A percentile compares a stretch with the other conserved stretches of the same genome.
phyloP scores from a whole-genome alignment of 2,797 vertebrate species.

The Geotrypetes seraphini region DNA sequence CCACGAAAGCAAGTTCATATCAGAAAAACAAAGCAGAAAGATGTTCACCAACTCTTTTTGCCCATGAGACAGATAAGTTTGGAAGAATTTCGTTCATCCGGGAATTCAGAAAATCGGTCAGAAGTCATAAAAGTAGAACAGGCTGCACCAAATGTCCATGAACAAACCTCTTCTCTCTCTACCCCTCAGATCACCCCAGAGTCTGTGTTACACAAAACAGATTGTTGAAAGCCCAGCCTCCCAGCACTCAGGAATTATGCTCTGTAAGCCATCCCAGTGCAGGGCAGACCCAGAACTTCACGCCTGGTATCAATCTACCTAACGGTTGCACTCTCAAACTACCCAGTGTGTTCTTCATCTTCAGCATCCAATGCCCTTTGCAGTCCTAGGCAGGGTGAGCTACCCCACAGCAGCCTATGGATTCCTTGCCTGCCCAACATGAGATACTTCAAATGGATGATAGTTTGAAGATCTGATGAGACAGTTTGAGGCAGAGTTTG shows the following conservation, averaged over 20 bases:
- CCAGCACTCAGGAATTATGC: slow-evolving; percentile 87
- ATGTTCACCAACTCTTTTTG: slow-evolving; percentile 75
- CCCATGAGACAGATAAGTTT: slow-evolving; percentile 75
- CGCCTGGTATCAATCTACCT: slow-evolving; percentile 15
- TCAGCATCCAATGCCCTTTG: slow-evolving; percentile 29
- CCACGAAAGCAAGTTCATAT: slow-evolving; percentile 82
- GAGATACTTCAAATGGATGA: slow-evolving; percentile 70
- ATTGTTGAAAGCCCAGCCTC: slow-evolving; percentile 49
- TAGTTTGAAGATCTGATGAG: slow-evolving; percentile 87
- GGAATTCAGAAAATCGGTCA: slow-evolving; percentile 41
- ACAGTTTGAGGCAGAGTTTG: slow-evolving; percentile 93
- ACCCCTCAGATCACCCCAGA: slow-evolving; percentile 41
- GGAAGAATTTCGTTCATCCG: slow-evolving; percentile 39
- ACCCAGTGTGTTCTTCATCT: slow-evolving; percentile 31
- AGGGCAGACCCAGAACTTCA: slow-evolving; percentile 9
- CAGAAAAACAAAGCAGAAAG: slow-evolving; percentile 83
- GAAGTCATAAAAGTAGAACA: slow-evolving; percentile 27
- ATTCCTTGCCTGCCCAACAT: slow-evolving; percentile 12
- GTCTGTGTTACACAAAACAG: slow-evolving; percentile 2
- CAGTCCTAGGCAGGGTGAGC: not conserved
- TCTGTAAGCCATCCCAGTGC: slow-evolving; percentile 19
- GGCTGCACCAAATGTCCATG: slow-evolving; percentile 7
- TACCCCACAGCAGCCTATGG: slow-evolving; percentile 7
- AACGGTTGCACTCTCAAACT: slow-evolving; percentile 2
- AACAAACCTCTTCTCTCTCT: slow-evolving; percentile 44